phyloP scores from a whole-genome alignment of 2,113 vertebrate genomes.

The Lucifuga dentata region DNA sequence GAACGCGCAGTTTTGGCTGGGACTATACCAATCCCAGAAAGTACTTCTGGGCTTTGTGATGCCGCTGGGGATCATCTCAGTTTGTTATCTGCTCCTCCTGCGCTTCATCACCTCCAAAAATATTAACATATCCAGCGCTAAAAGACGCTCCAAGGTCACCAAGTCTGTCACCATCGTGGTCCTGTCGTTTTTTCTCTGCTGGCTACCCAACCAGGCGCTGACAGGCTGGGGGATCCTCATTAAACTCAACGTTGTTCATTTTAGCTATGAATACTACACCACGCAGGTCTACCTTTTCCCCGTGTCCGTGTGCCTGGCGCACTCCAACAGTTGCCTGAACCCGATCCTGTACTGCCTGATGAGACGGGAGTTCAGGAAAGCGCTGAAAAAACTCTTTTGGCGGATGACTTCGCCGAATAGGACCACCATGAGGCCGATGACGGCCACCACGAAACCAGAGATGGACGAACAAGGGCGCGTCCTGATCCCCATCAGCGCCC shows the following conservation, averaged over 20 bases:
- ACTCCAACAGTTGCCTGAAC: constrained; percentile 98
- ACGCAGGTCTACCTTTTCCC: constrained; percentile 94
- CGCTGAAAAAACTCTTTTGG: constrained; percentile 91
- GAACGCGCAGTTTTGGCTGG: constrained; percentile 91
- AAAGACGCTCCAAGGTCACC: constrained; percentile 92
- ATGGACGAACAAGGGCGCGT: constrained; percentile 82
- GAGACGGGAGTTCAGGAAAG: constrained; percentile 94
- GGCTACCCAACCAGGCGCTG: constrained; percentile 96
- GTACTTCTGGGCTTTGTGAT: constrained; percentile 91
- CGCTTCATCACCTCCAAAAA: constrained; percentile 89
- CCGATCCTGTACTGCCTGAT: constrained; percentile 95
- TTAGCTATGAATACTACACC: constrained; percentile 92
- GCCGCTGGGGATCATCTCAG: constrained; percentile 87
- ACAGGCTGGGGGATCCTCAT: constrained; percentile 95
- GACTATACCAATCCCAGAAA: constrained; percentile 94
- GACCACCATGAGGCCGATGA: constrained; percentile 88
- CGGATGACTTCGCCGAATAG: constrained; percentile 87
- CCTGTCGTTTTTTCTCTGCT: constrained; percentile 94
- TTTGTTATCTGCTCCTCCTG: constrained; percentile 91
- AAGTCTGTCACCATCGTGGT: constrained; percentile 95
- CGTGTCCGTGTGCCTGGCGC: constrained; percentile 93
- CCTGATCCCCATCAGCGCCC: constrained; percentile 66
- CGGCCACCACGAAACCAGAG: constrained; percentile 89
- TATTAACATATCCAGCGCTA: constrained; percentile 84
- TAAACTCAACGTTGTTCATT: constrained; percentile 93